Evolutionary conservation across 2,797 vertebrate genomes (phyloP).

Genomic region (Lacerta bilineata): DNA sequence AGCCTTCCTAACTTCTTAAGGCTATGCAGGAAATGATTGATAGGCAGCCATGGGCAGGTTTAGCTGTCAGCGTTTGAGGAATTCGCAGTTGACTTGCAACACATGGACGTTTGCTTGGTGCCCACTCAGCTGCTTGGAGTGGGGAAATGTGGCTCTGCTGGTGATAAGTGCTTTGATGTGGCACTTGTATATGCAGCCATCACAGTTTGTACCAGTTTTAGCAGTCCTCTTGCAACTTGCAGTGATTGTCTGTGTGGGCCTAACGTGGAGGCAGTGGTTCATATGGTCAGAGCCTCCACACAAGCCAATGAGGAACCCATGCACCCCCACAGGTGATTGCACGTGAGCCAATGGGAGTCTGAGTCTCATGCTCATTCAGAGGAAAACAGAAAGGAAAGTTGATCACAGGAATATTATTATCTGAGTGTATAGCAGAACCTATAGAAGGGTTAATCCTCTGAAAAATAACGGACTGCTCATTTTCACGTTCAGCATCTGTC

Average conservation of each 20-base stretch:
- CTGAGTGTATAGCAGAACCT: background rate
- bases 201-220: background rate
- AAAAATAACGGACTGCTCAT: background rate
- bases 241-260: background rate
- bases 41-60: no score
- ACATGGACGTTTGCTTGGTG: no score
- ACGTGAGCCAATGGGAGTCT: background rate
- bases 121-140: no score
- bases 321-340: background rate
- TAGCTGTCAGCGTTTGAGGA: no score
- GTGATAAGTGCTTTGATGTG: background rate
- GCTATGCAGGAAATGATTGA: no score
- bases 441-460: background rate
- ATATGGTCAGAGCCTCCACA: background rate
- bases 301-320: background rate
- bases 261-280: background rate
- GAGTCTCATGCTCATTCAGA: background rate
- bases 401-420: background rate
- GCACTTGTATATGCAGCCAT: background rate
- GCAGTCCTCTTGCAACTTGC: background rate
- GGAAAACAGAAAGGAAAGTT: background rate
- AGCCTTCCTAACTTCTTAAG: no score
- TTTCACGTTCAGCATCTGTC: background rate
- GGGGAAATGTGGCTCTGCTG: background rate
- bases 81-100: no score